Evolutionary conservation across 2,888 invertebrate species (phyloP).

Genomic region (Zeuzera pyrina): DNA sequence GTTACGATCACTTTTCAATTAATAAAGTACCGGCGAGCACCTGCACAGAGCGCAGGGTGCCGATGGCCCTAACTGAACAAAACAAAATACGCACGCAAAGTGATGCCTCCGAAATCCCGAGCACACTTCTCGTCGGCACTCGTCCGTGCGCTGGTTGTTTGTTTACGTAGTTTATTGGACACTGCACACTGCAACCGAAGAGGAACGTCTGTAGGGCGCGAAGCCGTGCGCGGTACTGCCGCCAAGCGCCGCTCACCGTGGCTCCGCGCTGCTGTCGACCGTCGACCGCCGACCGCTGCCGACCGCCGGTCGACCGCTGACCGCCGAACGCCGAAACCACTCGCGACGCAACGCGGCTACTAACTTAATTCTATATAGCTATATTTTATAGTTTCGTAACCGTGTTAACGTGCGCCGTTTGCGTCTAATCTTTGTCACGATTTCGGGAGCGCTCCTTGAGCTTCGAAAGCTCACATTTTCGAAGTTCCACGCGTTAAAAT

Average conservation of each 20-base stretch:
- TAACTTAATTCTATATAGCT: slow-evolving; percentile 68
- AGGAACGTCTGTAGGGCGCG: slow-evolving; percentile 27
- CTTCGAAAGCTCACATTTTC: slow-evolving; percentile 22
- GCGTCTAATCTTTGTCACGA: slow-evolving; percentile 62
- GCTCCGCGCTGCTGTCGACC: slow-evolving; percentile 28
- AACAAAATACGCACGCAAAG: slow-evolving; percentile 33
- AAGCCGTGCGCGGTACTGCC: slow-evolving; percentile 33
- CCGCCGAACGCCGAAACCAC: no score
- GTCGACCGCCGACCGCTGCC: slow-evolving; percentile 14
- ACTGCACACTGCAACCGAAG: slow-evolving; percentile 48
- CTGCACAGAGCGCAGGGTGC: slow-evolving; percentile 66
- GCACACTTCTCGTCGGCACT: slow-evolving; percentile 38
- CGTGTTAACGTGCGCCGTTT: slow-evolving; percentile 51
- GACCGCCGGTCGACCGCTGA: no score
- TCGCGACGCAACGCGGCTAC: no score
- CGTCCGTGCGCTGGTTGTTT: slow-evolving; percentile 32
- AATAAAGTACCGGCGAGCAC: slow-evolving; percentile 64
- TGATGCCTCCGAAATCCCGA: slow-evolving; percentile 27
- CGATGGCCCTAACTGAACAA: slow-evolving; percentile 35
- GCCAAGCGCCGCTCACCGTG: slow-evolving; percentile 8
- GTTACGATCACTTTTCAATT: slow-evolving; percentile 72
- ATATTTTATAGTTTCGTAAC: slow-evolving; percentile 70
- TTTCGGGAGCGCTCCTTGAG: slow-evolving; percentile 50
- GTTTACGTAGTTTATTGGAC: slow-evolving; percentile 56
- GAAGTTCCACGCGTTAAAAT: slow-evolving; percentile 14